Evolutionary conservation across 92 coral and sea anemone genomes (phyloP).

Genomic region (Pocillopora grandis): DNA sequence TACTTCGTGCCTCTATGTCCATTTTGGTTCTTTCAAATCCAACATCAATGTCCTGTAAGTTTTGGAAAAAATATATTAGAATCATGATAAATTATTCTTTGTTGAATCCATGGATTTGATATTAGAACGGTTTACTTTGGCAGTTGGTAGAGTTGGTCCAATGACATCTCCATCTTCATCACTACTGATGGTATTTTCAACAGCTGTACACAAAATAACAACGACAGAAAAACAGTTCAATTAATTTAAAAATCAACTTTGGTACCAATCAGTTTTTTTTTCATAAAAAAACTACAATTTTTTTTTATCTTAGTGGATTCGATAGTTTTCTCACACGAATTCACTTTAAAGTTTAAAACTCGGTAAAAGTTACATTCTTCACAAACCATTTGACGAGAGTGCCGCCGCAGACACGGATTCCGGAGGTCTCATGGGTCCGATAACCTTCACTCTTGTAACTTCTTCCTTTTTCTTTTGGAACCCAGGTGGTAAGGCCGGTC

Average conservation of each 20-base stretch:
- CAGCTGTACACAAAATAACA: background rate
- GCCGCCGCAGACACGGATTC: background rate
- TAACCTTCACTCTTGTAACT: conserved; percentile 2
- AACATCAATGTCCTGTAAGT: conserved; percentile 53
- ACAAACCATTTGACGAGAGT: conserved; percentile 3
- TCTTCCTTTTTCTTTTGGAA: conserved; percentile 33
- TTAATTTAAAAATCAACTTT: background rate
- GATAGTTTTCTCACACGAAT: no score
- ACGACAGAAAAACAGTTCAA: background rate
- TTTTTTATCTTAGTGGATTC: no score
- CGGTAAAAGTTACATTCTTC: background rate
- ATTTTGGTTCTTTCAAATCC: conserved; percentile 63
- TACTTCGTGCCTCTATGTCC: conserved; percentile 92
- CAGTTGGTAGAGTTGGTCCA: conserved; percentile 82
- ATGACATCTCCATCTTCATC: conserved; percentile 63
- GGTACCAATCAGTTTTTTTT: no score
- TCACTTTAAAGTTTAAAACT: no score
- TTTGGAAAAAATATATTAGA: background rate
- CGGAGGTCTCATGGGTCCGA: conserved; percentile 65
- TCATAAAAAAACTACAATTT: no score
- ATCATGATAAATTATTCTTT: background rate
- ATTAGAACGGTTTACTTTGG: conserved; percentile 49
- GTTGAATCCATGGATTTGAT: background rate
- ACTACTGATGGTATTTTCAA: conserved; percentile 19
- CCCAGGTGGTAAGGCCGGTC: conserved; percentile 95